Conservation (phyloP, 2,797 vertebrate species). For the Cichlasoma orientale region DNA sequence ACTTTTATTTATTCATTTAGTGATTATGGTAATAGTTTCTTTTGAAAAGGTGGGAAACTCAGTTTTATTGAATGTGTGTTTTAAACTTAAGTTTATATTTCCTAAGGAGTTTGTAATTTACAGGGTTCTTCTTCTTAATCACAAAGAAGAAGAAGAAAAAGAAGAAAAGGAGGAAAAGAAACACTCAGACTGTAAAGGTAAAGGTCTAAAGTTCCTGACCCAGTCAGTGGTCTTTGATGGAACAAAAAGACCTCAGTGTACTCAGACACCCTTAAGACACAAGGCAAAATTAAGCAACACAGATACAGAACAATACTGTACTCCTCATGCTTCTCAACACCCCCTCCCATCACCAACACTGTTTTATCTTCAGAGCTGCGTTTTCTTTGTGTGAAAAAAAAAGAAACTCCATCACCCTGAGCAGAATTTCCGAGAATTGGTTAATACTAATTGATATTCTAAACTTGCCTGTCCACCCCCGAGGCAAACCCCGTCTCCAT, state of each 20-base stretch:
- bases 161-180: neutral
- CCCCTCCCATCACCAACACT: neutral
- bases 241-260: conserved; percentile 11
- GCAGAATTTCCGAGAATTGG: conserved; percentile 61
- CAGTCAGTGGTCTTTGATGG: neutral
- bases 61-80: neutral
- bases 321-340: conserved; percentile 3
- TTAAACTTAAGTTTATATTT: neutral
- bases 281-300: neutral
- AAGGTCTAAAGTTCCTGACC: neutral
- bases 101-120: neutral
- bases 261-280: conserved; percentile 10
- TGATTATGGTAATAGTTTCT: neutral
- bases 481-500: conserved; percentile 64
- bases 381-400: conserved; percentile 30
- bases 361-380: conserved; percentile 54
- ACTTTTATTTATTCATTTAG: neutral
- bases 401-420: conserved; percentile 39
- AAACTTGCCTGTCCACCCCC: conserved; percentile 65
- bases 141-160: neutral
- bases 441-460: conserved; percentile 81
- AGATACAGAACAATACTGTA: neutral
- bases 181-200: neutral
- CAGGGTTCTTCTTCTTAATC: too few relatives aligned
- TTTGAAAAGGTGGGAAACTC: too few relatives aligned